Conservation (phyloP, 2,797 vertebrate genomes). For the Poecilia wingei region DNA sequence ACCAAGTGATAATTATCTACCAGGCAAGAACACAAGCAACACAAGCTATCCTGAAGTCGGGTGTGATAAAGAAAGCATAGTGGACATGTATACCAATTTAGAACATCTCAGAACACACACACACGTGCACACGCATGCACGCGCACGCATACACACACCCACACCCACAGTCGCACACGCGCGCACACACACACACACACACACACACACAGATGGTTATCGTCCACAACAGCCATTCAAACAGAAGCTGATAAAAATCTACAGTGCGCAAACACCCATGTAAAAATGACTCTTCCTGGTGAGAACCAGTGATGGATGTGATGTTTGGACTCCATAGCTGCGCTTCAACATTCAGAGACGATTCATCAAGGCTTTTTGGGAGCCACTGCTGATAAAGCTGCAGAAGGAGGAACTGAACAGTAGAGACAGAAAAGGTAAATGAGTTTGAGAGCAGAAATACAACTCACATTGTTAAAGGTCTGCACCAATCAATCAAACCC, state of each 20-base stretch:
- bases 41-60: conserved; percentile 30
- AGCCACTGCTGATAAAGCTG: conserved; percentile 46
- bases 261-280: conserved; percentile 18
- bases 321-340: conserved; percentile 14
- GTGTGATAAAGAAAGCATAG: conserved; percentile 36
- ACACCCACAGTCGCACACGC: conserved; percentile 20
- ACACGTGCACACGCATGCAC: conserved; percentile 17
- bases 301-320: conserved; percentile 41
- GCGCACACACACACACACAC: conserved; percentile 14
- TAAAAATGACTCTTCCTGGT: conserved; percentile 33
- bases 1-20: conserved; percentile 42
- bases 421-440: conserved; percentile 57
- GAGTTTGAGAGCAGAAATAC: conserved; percentile 58
- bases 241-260: conserved; percentile 49
- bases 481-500: conserved; percentile 68
- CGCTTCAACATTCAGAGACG: conserved; percentile 57
- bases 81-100: conserved; percentile 54
- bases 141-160: conserved; percentile 7
- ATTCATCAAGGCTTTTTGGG: conserved; percentile 46
- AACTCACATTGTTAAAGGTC: conserved; percentile 59
- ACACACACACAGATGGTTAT: conserved; percentile 35
- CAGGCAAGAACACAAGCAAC: conserved; percentile 23
- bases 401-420: conserved; percentile 55
- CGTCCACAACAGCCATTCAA: conserved; percentile 35
- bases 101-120: conserved; percentile 20